A percentile compares a stretch with the other conserved stretches of the same genome.
Evolutionary conservation across 2,888 invertebrate genomes (phyloP).

Genomic region (Acrocyrtus sp.): DNA sequence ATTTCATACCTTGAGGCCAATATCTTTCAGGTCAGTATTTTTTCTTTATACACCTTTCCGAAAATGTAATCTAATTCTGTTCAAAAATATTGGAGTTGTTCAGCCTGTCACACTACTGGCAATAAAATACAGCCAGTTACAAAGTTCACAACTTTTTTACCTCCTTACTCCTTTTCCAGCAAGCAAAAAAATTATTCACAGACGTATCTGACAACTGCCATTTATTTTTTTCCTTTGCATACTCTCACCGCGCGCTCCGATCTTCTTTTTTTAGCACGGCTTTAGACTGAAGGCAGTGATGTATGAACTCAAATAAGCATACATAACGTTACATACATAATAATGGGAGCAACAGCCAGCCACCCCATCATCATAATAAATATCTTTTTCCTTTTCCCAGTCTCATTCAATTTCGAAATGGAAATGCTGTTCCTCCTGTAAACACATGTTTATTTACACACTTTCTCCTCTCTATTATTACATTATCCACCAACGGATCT

Average conservation of each 20-base stretch:
- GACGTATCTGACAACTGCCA: slow-evolving; percentile 34
- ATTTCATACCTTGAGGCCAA: slow-evolving; percentile 57
- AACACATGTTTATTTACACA: slow-evolving; percentile 59
- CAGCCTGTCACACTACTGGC: too few relatives aligned
- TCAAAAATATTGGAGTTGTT: too few relatives aligned
- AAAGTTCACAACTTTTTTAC: too few relatives aligned
- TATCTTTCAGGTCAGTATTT: slow-evolving; percentile 61
- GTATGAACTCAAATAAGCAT: slow-evolving; percentile 31
- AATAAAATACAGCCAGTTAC: too few relatives aligned
- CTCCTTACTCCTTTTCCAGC: too few relatives aligned
- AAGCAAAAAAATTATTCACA: too few relatives aligned
- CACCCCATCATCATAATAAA: slow-evolving; percentile 42
- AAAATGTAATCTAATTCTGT: slow-evolving; percentile 6
- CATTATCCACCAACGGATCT: too few relatives aligned
- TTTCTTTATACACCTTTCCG: slow-evolving; percentile 8
- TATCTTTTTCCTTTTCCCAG: slow-evolving; percentile 35
- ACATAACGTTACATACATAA: slow-evolving; percentile 38
- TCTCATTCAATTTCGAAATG: slow-evolving; percentile 51
- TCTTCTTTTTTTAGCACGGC: slow-evolving; percentile 3
- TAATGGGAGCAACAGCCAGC: slow-evolving; percentile 47
- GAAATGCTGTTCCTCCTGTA: slow-evolving; percentile 49
- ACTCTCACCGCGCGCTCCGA: slow-evolving; percentile 35
- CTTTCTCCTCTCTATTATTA: too few relatives aligned
- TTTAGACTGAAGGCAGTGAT: slow-evolving; percentile 19
- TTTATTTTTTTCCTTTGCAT: slow-evolving; percentile 31